Evolutionary conservation across 1,140 invertebrate species (phyloP).

Genomic region (Drosophila melanogaster): DNA sequence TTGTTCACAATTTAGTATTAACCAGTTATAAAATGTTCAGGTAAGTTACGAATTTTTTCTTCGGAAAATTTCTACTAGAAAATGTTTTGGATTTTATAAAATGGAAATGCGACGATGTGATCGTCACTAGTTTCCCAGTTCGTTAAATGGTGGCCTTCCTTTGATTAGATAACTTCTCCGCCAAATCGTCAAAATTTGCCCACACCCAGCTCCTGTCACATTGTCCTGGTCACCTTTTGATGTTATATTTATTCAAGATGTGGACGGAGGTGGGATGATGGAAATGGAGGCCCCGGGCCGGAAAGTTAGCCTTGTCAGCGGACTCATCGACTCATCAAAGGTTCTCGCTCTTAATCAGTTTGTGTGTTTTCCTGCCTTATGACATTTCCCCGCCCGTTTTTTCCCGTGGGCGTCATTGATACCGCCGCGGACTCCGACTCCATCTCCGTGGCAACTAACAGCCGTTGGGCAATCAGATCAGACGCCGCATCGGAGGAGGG

Average conservation of each 20-base stretch:
- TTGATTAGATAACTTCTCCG: neutral
- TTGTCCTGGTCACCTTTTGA: slow-evolving; percentile 20
- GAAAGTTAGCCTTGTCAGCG: slow-evolving; percentile 11
- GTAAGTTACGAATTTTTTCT: too few species aligned
- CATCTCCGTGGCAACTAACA: slow-evolving; percentile 38
- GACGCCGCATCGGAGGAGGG: slow-evolving; percentile 26
- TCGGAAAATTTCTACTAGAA: neutral
- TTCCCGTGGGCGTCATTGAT: slow-evolving; percentile 36
- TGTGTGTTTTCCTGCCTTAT: slow-evolving; percentile 47
- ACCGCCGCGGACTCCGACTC: neutral
- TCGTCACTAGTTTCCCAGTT: neutral
- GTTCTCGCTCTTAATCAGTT: slow-evolving; percentile 50
- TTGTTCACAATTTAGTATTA: too few species aligned
- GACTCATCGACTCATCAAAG: slow-evolving; percentile 45
- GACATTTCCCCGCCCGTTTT: slow-evolving; percentile 27
- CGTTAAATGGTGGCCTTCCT: neutral
- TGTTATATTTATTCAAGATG: slow-evolving; percentile 27
- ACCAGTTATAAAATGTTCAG: too few species aligned
- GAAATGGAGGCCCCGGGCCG: neutral
- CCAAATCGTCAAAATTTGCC: neutral
- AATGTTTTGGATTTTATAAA: neutral
- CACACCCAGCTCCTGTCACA: too few species aligned
- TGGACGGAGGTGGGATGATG: neutral
- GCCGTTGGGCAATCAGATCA: slow-evolving; percentile 44
- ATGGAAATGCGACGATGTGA: neutral